Conservation (phyloP, 1,140 invertebrate genomes). For the Conus betulinus region DNA sequence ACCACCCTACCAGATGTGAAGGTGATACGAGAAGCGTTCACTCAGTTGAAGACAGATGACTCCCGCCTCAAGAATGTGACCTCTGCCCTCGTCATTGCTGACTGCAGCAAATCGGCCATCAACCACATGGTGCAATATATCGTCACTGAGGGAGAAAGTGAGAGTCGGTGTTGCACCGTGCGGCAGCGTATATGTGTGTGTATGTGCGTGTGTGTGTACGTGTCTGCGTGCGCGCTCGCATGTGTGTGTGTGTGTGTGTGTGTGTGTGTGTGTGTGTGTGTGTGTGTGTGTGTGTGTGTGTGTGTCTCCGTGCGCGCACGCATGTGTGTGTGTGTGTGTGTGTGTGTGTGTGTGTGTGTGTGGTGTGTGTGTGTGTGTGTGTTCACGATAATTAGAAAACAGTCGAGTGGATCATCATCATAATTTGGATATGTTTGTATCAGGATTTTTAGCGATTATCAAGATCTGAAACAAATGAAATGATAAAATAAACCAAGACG, state of each 20-base stretch:
- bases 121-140: slow-evolving; percentile 69
- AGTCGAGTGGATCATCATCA: too few species aligned
- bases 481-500: too few species aligned
- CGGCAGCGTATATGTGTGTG: neutral
- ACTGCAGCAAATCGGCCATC: slow-evolving; percentile 68
- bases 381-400: neutral
- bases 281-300: neutral
- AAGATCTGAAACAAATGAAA: too few species aligned
- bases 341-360: slow-evolving; percentile 1
- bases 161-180: neutral
- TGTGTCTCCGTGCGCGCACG: neutral
- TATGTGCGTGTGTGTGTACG: neutral
- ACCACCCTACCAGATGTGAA: slow-evolving; percentile 55
- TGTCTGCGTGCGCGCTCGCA: neutral
- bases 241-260: neutral
- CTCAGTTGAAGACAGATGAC: slow-evolving; percentile 61
- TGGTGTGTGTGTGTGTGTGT: neutral
- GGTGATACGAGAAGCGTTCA: slow-evolving; percentile 57
- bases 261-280: neutral
- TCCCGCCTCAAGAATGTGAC: slow-evolving; percentile 59
- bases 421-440: too few species aligned
- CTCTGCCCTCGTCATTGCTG: slow-evolving; percentile 63
- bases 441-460: too few species aligned
- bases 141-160: slow-evolving; percentile 62
- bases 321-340: neutral